Evolutionary conservation across 2,797 vertebrate species (phyloP), one percentile per base, ranked within the genome.

Genomic region (Karalla daura): DNA sequence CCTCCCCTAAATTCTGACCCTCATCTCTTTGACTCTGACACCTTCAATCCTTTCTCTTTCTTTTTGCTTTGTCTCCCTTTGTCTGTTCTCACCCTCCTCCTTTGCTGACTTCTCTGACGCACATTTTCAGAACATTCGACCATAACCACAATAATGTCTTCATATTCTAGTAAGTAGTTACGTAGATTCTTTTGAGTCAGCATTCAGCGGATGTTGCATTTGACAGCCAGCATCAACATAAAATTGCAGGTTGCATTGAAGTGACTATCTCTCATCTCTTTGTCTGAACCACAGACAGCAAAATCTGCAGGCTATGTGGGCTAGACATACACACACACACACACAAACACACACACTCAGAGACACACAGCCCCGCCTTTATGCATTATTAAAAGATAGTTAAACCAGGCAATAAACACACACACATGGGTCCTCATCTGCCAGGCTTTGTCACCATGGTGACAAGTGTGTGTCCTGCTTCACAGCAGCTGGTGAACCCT

Each of bases 321-420:
- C 36, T 18, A 66, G n/a, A 71, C 66, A 61, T 8, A 49, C n/a
- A 9, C 5, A 53, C 13, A 40, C 50, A 40, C 36, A 67, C 51
- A 71, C 37, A 56, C n/a, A 62, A 55, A 67, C 39, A 54, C 24
- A 54, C 20, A 41, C 5, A 41, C 10, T 30, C 15, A 45, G 3
- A 52, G 21, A 23, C 51, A 66, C 59, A 62, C 28, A 41, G 18
- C 9, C 46, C 23, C 6, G 4, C 43, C 73, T 52, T 69, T 51
- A 86, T 90, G 85, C 75, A 90, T 90, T 89, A 90, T 90, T 90
- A 82, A 90, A 83, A 74, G 49, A 44, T 35, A 76, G 58, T 86
- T 87, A 86, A 88, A 86, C 55, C 70, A 44, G 18, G 65, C 74
- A 54, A 65, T 86, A 74, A 86, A 83, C 52, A 62, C 63, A 12